Base-by-base conservation (phyloP, 1,140 invertebrate genomes). In the Eriocheir sinensis region DNA sequence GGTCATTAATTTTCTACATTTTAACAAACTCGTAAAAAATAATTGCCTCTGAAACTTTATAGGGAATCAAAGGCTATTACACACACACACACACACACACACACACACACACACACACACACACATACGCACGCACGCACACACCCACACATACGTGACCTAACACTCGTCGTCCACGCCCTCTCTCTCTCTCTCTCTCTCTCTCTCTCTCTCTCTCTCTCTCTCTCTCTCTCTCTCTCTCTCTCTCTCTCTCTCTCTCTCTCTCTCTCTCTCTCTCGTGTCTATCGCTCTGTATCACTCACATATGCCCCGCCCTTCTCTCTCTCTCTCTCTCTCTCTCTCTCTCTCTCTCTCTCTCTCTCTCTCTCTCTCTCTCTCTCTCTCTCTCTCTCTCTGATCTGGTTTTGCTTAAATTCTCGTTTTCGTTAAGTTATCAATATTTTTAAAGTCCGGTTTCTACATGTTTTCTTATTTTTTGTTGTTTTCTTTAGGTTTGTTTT, bases 281-380 rank as follows among this genome's bases (percentile, higher is more conserved):
- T 38, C 36, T n/a, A 21, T 38, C n/a, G 15, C 60, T 72, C 60
- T 72, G 12, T 72, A 15, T 72, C 60, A 15, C 60, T 72, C 60
- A 15, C 60, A 15, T n/a, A 15, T n/a, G 15, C 60, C n/a, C 60
- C n/a, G 12, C n/a, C 60, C n/a, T n/a, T 72, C 60, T 72, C 60
- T 72, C 60, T 72, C 60, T 72, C 60, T 72, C 60, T 72, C 60
- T 72, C 60, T 72, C 60, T 72, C 60, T 72, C 60, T 72, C 60
- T 72, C 60, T 72, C 60, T 72, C 60, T 72, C 60, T 72, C 60
- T 72, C 60, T 72, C 60, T 72, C 60, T 72, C 60, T 72, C 60
- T 72, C 60, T 72, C 60, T 72, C 60, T 72, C 60, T 72, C 60
- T 72, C 60, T 72, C 60, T n/a, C 60, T 72, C 60, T 12, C 15